phyloP scores from a whole-genome alignment of 2,113 vertebrate species.

The Sialia sialis region DNA sequence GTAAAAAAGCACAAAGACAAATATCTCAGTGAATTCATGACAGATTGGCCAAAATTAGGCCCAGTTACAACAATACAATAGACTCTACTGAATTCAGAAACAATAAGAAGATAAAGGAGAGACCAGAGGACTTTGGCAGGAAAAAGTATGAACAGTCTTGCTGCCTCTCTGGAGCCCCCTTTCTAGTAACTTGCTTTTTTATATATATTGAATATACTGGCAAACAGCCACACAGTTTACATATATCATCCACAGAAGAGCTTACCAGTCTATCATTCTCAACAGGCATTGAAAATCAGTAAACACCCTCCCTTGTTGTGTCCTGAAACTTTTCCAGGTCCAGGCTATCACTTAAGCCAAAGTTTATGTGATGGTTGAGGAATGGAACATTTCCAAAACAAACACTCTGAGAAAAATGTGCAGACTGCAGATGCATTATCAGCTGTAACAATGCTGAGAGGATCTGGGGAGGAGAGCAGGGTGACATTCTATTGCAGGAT shows the following conservation, averaged over 20 bases:
- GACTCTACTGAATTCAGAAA: not conserved
- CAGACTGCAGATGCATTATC: not conserved
- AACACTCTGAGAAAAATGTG: not conserved
- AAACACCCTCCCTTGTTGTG: not conserved
- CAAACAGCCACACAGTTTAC: not conserved
- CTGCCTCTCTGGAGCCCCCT: not conserved
- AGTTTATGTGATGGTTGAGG: not conserved
- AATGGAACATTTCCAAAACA: slow-evolving; percentile 30
- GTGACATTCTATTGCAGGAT: not conserved
- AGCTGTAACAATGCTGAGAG: not conserved
- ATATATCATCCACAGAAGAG: not conserved
- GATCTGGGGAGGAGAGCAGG: not conserved
- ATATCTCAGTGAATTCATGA: not conserved
- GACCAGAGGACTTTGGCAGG: not conserved
- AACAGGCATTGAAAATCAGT: not conserved
- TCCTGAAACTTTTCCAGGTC: slow-evolving; percentile 12
- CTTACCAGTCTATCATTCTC: not conserved
- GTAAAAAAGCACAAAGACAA: not conserved
- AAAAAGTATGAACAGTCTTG: not conserved
- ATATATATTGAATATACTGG: not conserved
- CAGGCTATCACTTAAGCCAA: not conserved
- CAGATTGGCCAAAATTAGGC: not conserved
- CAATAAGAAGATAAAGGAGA: not conserved
- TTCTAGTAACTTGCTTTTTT: not conserved
- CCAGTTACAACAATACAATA: not conserved